Conservation (phyloP, 1,140 invertebrate genomes). For the Sminthurides bifidus region DNA sequence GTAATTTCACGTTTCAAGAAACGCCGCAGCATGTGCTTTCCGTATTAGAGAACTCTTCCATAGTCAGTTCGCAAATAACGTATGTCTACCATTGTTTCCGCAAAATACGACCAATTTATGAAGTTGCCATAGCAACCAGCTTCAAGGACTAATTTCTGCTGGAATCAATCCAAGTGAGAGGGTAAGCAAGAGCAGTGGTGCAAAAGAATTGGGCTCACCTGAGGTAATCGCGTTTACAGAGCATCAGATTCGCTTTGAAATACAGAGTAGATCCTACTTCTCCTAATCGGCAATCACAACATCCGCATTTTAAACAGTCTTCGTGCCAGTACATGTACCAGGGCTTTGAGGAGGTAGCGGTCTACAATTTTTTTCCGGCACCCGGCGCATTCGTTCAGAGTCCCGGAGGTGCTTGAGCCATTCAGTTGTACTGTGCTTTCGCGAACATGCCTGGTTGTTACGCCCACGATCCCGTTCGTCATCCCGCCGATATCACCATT, state of each 20-base stretch:
- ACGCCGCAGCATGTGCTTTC: no score
- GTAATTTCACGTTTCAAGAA: no score
- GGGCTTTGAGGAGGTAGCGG: conserved; percentile 42
- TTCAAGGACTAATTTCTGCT: no score
- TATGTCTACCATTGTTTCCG: no score
- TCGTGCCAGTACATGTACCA: conserved; percentile 96
- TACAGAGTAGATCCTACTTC: conserved; percentile 96
- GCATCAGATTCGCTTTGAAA: conserved; percentile 87
- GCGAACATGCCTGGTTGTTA: not conserved
- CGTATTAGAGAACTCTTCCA: no score
- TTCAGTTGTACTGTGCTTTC: not conserved
- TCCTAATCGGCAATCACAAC: conserved; percentile 89
- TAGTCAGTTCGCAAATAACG: no score
- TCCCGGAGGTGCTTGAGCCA: conserved; percentile 8
- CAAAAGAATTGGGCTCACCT: no score
- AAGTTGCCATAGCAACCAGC: no score
- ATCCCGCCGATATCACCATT: conserved; percentile 23
- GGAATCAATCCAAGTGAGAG: no score
- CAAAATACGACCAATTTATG: no score
- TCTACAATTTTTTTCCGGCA: conserved; percentile 30
- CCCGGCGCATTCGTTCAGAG: conserved; percentile 31
- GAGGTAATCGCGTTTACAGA: conserved; percentile 96
- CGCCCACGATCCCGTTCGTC: not conserved
- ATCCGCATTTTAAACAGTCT: conserved; percentile 94
- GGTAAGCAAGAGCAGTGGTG: no score